Base-by-base conservation (phyloP, 1,140 invertebrate species). In the Neuroterus valhalla region DNA sequence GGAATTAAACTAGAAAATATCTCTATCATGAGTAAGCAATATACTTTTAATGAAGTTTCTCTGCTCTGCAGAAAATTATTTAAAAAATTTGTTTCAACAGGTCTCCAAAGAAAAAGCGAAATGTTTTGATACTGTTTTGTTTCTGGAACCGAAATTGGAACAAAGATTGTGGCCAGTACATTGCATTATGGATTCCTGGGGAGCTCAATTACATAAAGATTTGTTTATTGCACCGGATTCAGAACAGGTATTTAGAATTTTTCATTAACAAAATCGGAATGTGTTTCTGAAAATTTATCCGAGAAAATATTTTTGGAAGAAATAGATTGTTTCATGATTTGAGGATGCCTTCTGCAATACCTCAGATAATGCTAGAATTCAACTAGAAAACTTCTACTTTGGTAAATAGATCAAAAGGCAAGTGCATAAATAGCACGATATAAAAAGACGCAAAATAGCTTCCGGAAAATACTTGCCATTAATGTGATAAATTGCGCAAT, bases 91-190 rank as follows among this genome's bases (percentile, higher is more conserved):
- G 69, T 68, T 48, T 84, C 86, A 62, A 73, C 68, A 87, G 87
- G 38, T 88, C 1, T 80, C 78, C 8, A 87, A 85, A 55, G 91
- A 93, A 76, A 91, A 92, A 5, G 94, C 93, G 1, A 90, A 93
- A 78, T 72, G 92, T 1, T 94, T 93, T 78, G 95, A 96, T 81
- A 93, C 91, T 0, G 94, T 96, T 0, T 82, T 93, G 12, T 96
- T 96, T 85, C 90, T 92, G 74, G 85, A 94, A 80, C 92, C 92
- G 21, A 74, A 89, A 3, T 87, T 91, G 75, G 90, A 90, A 52
- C 94, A 95, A 86, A 92, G 89, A 81, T 87, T 97, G 14, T 96
- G 95, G 94, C 96, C 96, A 4, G 86, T 87, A 5, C 96, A 97
- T 86, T 96, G 96, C 84, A 93, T 97, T 1, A 93, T 94, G 81